Conservation (phyloP, 2,797 vertebrate genomes). For the Rhincodon typus region DNA sequence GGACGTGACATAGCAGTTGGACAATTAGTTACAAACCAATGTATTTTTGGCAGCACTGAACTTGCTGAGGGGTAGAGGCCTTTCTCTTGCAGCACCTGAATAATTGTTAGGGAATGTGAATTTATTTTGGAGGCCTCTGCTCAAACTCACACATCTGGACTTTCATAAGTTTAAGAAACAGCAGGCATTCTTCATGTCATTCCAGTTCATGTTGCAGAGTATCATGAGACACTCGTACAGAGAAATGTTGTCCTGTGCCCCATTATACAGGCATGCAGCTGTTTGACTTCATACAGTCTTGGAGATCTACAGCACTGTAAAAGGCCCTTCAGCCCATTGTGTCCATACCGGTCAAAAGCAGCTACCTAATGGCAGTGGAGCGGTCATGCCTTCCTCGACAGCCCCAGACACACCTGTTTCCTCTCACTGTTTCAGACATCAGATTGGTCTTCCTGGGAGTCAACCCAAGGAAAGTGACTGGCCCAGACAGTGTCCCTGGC, state of each 20-base stretch:
- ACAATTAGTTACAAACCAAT: background rate
- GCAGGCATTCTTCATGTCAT: background rate
- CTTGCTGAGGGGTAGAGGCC: background rate
- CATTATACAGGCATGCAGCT: background rate
- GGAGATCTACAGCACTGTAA: no score
- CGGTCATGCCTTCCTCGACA: no score
- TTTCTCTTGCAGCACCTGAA: background rate
- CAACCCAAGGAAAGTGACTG: no score
- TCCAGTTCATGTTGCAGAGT: background rate
- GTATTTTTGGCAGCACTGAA: background rate
- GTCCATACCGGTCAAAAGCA: no score
- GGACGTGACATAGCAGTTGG: background rate
- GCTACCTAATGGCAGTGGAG: no score
- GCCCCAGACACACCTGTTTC: no score
- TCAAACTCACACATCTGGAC: background rate
- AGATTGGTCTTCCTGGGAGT: no score
- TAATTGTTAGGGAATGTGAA: background rate
- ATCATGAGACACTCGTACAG: background rate
- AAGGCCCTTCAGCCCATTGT: no score
- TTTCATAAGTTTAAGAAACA: background rate
- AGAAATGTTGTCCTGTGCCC: background rate
- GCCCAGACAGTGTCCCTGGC: no score
- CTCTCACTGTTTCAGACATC: no score
- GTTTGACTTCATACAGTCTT: no score
- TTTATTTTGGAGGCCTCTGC: background rate